phyloP scores from a whole-genome alignment of 2,113 vertebrate species.

The Rallus limicola region DNA sequence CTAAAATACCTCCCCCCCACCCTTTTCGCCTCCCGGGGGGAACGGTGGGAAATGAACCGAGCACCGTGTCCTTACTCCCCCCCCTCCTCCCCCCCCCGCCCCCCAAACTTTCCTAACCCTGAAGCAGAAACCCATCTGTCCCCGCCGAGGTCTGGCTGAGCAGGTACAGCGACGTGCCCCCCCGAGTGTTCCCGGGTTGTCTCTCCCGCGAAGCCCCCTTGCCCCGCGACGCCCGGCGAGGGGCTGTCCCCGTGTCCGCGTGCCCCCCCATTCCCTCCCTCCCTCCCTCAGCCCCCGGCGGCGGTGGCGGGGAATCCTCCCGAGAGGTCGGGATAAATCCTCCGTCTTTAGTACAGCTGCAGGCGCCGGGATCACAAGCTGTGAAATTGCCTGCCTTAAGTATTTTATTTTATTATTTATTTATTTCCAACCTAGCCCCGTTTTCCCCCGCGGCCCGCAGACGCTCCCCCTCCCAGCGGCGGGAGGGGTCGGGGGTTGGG shows the following conservation, averaged over 20 bases:
- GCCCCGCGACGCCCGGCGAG: not conserved
- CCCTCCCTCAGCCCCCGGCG: not conserved
- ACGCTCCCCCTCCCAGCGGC: not conserved
- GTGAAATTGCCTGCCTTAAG: conserved; percentile 59
- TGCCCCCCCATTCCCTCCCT: not conserved
- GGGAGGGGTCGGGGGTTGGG: not conserved
- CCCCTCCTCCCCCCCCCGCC: not conserved
- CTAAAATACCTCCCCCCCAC: conserved; percentile 11
- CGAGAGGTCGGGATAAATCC: conserved; percentile 2
- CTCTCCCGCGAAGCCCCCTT: not conserved
- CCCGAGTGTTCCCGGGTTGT: not conserved
- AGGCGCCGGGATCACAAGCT: conserved; percentile 60
- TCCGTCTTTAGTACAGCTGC: conserved; percentile 60
- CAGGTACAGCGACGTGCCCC: not conserved
- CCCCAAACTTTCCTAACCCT: conserved; percentile 60
- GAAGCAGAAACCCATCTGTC: not conserved
- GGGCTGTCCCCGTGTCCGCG: not conserved
- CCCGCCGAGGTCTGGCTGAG: not conserved
- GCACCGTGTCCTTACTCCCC: not conserved
- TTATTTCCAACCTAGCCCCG: not conserved
- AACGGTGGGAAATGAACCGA: conserved; percentile 5
- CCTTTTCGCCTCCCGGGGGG: not conserved
- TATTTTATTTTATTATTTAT: not conserved
- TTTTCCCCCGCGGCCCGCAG: not conserved
- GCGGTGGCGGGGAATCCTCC: conserved; percentile 31